A percentile compares a stretch with the other conserved stretches of the same genome.
Evolutionary conservation across 1,140 invertebrate species (phyloP).

Genomic region (Conopomorpha cramerella): DNA sequence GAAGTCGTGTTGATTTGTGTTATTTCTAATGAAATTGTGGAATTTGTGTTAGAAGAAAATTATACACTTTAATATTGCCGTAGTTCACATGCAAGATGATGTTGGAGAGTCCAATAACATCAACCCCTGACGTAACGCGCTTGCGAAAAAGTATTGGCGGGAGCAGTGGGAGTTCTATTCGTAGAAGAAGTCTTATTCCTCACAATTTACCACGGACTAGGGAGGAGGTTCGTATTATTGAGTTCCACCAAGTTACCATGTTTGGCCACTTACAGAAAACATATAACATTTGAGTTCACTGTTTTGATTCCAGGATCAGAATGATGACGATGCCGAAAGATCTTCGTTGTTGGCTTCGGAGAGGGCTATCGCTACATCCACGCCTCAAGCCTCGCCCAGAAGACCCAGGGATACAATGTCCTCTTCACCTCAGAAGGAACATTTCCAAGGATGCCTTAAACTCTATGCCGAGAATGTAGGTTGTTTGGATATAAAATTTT

Average conservation of each 20-base stretch:
- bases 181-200: constrained; percentile 32
- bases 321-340: constrained; percentile 61
- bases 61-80: too few species aligned
- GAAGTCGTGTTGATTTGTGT: constrained; percentile 3
- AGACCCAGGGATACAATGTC: constrained; percentile 29
- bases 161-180: constrained; percentile 25
- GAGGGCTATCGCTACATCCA: constrained; percentile 33
- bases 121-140: constrained; percentile 22
- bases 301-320: constrained; percentile 36
- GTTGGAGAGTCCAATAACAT: constrained; percentile 33
- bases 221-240: constrained; percentile 22
- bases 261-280: too few species aligned
- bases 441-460: constrained; percentile 71
- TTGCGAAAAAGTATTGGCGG: constrained; percentile 33
- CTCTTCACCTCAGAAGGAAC: constrained; percentile 63
- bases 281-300: too few species aligned
- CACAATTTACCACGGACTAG: not conserved
- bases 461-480: constrained; percentile 70
- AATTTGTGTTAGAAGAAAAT: constrained; percentile 1
- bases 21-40: not conserved
- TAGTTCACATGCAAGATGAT: constrained; percentile 21
- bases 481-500: constrained; percentile 5
- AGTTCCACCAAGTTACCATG: too few species aligned
- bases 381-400: constrained; percentile 29
- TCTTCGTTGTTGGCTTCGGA: constrained; percentile 49